Percentiles rank a stretch among this genome's conserved stretches.
phyloP scores from a whole-genome alignment of 2,797 vertebrate genomes.

The Anolis apletophallus region DNA sequence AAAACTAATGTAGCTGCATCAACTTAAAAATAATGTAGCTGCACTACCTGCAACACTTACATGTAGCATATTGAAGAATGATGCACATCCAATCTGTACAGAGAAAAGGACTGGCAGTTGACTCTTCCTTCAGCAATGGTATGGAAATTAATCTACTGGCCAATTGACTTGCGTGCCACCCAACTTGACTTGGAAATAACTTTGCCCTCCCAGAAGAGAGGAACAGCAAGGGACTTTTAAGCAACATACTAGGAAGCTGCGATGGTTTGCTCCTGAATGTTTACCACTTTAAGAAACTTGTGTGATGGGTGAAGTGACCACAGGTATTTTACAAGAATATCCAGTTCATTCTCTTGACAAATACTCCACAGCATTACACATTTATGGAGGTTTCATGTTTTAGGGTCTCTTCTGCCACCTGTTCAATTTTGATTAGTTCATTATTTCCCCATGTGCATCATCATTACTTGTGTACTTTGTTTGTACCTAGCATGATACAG shows the following conservation, averaged over 20 bases:
- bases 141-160: no score
- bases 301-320: background rate
- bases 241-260: background rate
- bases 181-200: no score
- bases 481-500: slow-evolving; percentile 7
- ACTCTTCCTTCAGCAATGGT: background rate
- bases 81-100: no score
- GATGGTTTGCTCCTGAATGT: background rate
- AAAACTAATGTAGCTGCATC: no score
- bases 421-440: background rate
- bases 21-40: no score
- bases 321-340: background rate
- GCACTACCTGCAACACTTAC: no score
- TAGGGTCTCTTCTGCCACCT: background rate
- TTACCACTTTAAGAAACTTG: background rate
- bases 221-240: background rate
- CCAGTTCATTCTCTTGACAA: background rate
- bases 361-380: background rate
- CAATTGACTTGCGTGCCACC: no score
- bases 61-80: no score
- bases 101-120: background rate
- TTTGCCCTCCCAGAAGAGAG: no score
- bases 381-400: background rate
- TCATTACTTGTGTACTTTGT: background rate
- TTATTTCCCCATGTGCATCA: slow-evolving; percentile 21